Conservation (phyloP, 2,797 vertebrate species). For the Aulostomus chinensis region DNA sequence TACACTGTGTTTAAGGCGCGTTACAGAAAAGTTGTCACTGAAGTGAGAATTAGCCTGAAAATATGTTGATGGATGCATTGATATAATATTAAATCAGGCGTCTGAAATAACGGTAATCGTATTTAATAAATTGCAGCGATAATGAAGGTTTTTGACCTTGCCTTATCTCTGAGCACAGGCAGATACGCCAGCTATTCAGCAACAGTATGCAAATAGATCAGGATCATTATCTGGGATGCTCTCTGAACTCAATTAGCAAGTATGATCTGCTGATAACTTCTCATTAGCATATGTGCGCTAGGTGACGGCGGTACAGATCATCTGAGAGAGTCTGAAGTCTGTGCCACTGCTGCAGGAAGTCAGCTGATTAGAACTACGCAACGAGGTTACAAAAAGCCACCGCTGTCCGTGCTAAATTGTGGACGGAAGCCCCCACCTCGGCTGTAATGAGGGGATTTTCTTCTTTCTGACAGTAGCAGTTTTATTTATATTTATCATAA, state of each 20-base stretch:
- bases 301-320: slow-evolving; percentile 31
- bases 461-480: slow-evolving; percentile 59
- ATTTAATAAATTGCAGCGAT: slow-evolving; percentile 68
- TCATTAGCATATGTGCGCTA: slow-evolving; percentile 70
- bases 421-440: slow-evolving; percentile 35
- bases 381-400: slow-evolving; percentile 4
- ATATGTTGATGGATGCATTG: slow-evolving; percentile 27
- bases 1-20: too few relatives aligned
- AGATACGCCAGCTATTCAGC: slow-evolving; percentile 57
- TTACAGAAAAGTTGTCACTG: background rate
- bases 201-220: slow-evolving; percentile 69
- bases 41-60: slow-evolving; percentile 7
- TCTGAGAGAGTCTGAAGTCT: slow-evolving; percentile 16
- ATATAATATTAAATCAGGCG: slow-evolving; percentile 52
- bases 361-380: slow-evolving; percentile 19
- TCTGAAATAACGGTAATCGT: slow-evolving; percentile 54
- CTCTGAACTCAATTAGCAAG: slow-evolving; percentile 81
- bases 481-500: slow-evolving; percentile 64
- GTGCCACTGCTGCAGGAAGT: slow-evolving; percentile 30
- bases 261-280: slow-evolving; percentile 74
- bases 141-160: slow-evolving; percentile 69
- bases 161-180: slow-evolving; percentile 67
- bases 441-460: slow-evolving; percentile 47
- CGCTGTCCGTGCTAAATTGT: slow-evolving; percentile 20
- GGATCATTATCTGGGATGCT: slow-evolving; percentile 75